These are phyloP conservation scores for Eurypyga helias DNA, from an alignment of 2,113 vertebrate species.

Conservation along the genomic window DNA sequence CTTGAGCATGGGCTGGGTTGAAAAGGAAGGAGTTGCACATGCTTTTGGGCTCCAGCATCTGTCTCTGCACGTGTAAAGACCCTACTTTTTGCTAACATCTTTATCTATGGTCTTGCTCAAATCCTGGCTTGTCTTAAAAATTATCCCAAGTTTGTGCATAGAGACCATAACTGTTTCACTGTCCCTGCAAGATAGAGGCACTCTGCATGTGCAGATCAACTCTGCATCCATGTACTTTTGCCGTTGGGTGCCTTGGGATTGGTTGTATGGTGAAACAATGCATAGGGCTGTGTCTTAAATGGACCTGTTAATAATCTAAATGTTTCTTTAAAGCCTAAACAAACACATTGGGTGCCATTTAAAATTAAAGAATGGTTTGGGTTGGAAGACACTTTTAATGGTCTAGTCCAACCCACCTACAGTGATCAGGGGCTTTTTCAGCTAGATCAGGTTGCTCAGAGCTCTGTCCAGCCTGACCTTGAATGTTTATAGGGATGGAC, in stretches of 20 bases:
- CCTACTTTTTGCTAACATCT: not conserved
- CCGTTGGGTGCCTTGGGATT: not conserved
- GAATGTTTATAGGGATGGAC: not conserved
- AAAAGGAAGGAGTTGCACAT: not conserved
- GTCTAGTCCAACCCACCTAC: not conserved
- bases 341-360: not conserved
- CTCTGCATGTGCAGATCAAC: not conserved
- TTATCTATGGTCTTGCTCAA: not conserved
- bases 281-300: not conserved
- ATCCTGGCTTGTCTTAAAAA: not conserved
- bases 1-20: not conserved
- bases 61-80: not conserved
- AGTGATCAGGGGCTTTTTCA: not conserved
- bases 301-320: not conserved
- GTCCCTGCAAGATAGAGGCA: not conserved
- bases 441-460: not conserved
- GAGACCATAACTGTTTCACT: not conserved
- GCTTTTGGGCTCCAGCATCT: not conserved
- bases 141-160: accelerated
- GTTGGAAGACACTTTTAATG: not conserved
- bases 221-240: not conserved
- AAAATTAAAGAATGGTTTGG: not conserved
- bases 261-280: not conserved
- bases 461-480: not conserved
- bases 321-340: not conserved